Conservation (phyloP, 1,140 invertebrate genomes). For the Drosophila obscura region DNA sequence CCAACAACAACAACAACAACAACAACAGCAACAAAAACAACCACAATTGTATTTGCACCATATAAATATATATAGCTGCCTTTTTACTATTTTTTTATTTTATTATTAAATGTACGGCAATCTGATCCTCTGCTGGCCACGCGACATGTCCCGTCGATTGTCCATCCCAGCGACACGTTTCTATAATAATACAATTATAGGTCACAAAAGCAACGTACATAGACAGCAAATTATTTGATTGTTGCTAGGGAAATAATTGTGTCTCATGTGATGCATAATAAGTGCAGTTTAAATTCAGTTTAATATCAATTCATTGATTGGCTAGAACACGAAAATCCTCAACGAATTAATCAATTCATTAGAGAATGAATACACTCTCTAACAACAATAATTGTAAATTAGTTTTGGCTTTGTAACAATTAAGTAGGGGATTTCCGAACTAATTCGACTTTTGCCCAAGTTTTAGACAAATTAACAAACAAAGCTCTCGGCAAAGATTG, state of each 20-base stretch:
- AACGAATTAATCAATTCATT: no score
- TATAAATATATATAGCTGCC: slow-evolving; percentile 5
- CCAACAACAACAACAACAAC: not conserved
- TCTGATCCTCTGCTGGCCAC: slow-evolving; percentile 16
- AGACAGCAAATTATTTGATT: slow-evolving; percentile 18
- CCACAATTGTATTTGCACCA: slow-evolving; percentile 6
- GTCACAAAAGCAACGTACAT: slow-evolving; percentile 19
- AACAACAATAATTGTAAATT: no score
- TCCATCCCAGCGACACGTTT: slow-evolving; percentile 9
- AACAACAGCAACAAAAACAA: not conserved
- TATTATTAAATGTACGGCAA: slow-evolving; percentile 10
- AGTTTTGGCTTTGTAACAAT: no score
- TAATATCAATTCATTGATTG: no score
- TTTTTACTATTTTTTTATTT: not conserved
- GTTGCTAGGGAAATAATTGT: not conserved
- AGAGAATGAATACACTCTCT: no score
- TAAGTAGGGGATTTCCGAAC: not conserved
- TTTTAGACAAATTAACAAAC: slow-evolving; percentile 37
- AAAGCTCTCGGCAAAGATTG: slow-evolving; percentile 9
- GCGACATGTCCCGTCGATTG: slow-evolving; percentile 29
- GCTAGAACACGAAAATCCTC: no score
- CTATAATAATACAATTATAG: slow-evolving; percentile 42
- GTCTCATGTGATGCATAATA: no score
- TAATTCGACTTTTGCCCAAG: slow-evolving; percentile 21
- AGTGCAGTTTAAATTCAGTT: no score